Percentiles rank a stretch among this genome's conserved stretches.
Evolutionary conservation across 2,797 vertebrate species (phyloP).

Genomic region (Heliangelus exortis): DNA sequence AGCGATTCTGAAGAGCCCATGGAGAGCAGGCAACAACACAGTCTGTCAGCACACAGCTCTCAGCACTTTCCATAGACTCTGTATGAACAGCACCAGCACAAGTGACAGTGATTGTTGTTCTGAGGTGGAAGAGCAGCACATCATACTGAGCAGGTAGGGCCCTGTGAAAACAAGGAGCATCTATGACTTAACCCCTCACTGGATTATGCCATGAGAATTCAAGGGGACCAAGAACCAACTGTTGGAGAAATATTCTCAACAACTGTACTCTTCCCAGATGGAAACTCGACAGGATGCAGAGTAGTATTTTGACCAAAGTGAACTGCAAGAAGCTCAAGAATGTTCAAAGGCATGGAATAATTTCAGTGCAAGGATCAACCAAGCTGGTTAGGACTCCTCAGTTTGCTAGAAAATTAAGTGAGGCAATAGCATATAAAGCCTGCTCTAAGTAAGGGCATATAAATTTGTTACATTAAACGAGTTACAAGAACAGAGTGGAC

Average conservation of each 20-base stretch:
- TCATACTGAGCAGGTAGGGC: background rate
- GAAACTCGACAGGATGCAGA: background rate
- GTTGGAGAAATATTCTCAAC: background rate
- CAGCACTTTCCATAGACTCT: background rate
- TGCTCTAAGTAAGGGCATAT: background rate
- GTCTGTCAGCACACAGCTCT: background rate
- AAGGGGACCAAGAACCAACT: background rate
- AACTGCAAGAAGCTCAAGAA: background rate
- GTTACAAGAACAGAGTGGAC: background rate
- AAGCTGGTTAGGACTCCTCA: background rate
- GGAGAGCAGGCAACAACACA: background rate
- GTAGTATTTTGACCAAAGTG: background rate
- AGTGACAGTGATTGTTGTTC: background rate
- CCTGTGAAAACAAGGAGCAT: background rate
- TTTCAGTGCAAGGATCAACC: background rate
- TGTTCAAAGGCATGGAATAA: background rate
- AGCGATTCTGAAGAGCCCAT: background rate
- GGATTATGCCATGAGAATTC: background rate
- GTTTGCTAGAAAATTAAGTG: background rate
- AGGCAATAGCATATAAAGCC: background rate
- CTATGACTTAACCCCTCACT: background rate
- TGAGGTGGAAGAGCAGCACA: background rate
- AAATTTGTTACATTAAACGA: background rate
- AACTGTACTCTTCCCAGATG: background rate
- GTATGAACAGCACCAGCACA: background rate